Evolutionary conservation across 2,113 vertebrate genomes (phyloP), one percentile per base, ranked within the genome.

Genomic region (Irena cyanogastra): DNA sequence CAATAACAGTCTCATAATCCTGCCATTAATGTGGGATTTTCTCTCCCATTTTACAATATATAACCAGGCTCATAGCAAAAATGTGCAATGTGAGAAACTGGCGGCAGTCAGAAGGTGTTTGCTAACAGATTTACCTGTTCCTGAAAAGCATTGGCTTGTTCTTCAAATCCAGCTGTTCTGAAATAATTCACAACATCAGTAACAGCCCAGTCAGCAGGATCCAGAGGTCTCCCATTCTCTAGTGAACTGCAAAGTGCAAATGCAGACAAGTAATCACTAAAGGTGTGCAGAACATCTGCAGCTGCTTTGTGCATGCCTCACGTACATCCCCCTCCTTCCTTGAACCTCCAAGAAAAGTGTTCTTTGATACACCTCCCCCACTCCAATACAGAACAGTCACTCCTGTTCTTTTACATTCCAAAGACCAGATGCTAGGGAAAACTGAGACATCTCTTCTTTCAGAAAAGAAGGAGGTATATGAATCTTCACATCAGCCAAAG

Each of bases 111-210:
- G 66, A 94, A 91, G 12, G 74, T 49, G 27, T 86, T 92, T 96
- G 37, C 84, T 85, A 87, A 71, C 13, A 23, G 39, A 93, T 91
- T 97, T 98, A 99, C 99, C 99, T 99, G 99, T 97, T 99, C 99
- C 96, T 99, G 99, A 94, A 99, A 99, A 95, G 98, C 99, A 22
- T 27, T 98, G 74, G 99, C 99, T 98, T 99, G 99, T 94, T 99
- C 99, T 94, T 99, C 99, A 93, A 99, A 99, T 96, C 99, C 99
- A 63, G 98, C 99, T 57, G 98, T 99, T 98, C 98, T 99, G 96
- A 99, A 99, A 96, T 99, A 99, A 98, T 99, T 99, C 97, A 99
- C 99, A 24, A 99, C 99, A 68, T 99, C 99, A 6, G 98, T 97
- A 71, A 99, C 99, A 4, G 98, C 99, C 99, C 99, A 99, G 97